phyloP scores from a whole-genome alignment of 2,113 vertebrate genomes.

The Anguilla rostrata region DNA sequence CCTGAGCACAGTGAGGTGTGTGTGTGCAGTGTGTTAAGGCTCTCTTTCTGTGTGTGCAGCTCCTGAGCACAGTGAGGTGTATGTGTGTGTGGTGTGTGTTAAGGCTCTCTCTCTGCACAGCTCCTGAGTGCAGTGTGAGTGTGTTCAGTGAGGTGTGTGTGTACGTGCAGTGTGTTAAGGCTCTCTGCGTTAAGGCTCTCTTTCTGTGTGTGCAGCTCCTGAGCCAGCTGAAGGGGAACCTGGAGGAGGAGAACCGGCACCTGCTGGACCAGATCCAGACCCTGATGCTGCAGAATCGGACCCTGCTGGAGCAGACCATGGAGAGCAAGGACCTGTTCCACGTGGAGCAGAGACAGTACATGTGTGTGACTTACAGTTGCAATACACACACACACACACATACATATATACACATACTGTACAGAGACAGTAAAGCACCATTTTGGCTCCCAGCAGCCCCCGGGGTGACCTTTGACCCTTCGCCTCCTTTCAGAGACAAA shows the following conservation, averaged over 20 bases:
- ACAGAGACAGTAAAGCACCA: too few species aligned
- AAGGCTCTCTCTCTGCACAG: not conserved
- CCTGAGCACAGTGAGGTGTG: too few species aligned
- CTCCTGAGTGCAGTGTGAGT: too few species aligned
- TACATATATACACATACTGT: too few species aligned
- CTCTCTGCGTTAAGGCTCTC: slow-evolving; percentile 6
- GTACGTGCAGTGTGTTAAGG: not conserved
- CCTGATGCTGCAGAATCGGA: slow-evolving; percentile 92
- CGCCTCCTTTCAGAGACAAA: slow-evolving; percentile 72
- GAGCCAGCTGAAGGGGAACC: slow-evolving; percentile 89
- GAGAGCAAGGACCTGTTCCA: slow-evolving; percentile 95
- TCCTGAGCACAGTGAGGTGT: too few species aligned
- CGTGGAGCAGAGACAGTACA: slow-evolving; percentile 95
- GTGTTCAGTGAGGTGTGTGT: too few species aligned
- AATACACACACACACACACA: not conserved
- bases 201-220: slow-evolving; percentile 71
- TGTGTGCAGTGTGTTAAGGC: not conserved
- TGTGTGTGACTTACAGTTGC: slow-evolving; percentile 68
- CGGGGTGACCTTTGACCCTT: not conserved
- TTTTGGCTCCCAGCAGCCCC: not conserved
- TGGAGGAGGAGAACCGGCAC: slow-evolving; percentile 98
- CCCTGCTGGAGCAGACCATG: slow-evolving; percentile 89
- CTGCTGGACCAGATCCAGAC: slow-evolving; percentile 94
- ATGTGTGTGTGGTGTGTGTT: not conserved
- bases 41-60: not conserved